Conservation (phyloP, 2,797 vertebrate species). For the Arrhamphus sclerolepis region DNA sequence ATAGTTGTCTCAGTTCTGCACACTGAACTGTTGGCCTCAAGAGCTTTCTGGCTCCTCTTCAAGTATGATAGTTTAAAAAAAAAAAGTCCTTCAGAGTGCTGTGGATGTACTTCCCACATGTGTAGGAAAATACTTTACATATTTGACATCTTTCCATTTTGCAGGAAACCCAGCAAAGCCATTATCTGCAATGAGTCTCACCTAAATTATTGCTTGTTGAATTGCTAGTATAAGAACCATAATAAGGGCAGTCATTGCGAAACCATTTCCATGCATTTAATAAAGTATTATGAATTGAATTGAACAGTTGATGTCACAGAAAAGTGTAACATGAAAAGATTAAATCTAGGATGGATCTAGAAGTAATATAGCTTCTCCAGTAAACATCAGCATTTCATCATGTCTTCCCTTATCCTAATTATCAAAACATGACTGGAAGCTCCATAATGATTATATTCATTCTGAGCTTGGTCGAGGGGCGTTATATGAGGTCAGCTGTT, state of each 20-base stretch:
- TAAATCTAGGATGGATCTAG: not conserved
- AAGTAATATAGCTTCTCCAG: constrained; percentile 17
- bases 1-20: no score
- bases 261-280: not conserved
- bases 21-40: constrained; percentile 3
- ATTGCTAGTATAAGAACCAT: not conserved
- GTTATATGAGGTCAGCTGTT: constrained; percentile 49
- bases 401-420: constrained; percentile 2
- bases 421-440: not conserved
- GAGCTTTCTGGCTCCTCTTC: constrained; percentile 58
- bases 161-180: not conserved
- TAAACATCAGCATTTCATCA: not conserved
- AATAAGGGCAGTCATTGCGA: constrained; percentile 1
- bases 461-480: constrained; percentile 17
- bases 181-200: constrained; percentile 4
- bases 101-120: constrained; percentile 26
- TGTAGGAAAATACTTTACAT: constrained; percentile 38
- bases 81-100: constrained; percentile 44
- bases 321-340: not conserved
- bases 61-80: constrained; percentile 57
- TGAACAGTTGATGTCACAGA: not conserved
- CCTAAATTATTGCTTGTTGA: not conserved
- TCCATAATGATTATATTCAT: constrained; percentile 27
- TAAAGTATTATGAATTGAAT: no score
- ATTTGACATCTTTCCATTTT: constrained; percentile 15